A percentile compares a stretch with the other conserved stretches of the same genome.
phyloP scores from a whole-genome alignment of 2,113 vertebrate species.

The Pelobates fuscus region DNA sequence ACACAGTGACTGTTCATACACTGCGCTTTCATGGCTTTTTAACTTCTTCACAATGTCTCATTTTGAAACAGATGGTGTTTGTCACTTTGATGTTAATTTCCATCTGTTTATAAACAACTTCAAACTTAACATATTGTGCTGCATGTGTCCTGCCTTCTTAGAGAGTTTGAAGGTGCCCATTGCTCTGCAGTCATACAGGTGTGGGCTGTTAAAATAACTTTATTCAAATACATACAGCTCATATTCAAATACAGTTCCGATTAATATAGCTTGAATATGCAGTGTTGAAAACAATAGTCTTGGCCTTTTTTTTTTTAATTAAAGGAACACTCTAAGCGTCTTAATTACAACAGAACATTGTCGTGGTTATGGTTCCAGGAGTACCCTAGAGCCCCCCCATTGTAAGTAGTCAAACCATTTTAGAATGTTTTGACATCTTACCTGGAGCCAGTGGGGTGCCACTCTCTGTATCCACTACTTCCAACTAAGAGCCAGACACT shows the following conservation, averaged over 20 bases:
- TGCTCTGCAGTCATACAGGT: neutral
- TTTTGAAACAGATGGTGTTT: constrained; percentile 43
- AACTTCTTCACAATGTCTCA: constrained; percentile 28
- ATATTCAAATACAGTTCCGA: constrained; percentile 7
- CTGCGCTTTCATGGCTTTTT: constrained; percentile 4
- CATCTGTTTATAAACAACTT: constrained; percentile 48
- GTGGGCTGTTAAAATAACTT: neutral
- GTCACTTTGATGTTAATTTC: constrained; percentile 49
- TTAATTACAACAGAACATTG: too few species aligned
- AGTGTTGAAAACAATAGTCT: too few species aligned
- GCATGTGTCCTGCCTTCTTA: constrained; percentile 21
- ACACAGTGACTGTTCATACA: neutral
- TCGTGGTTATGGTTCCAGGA: too few species aligned
- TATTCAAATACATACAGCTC: neutral
- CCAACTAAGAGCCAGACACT: too few species aligned
- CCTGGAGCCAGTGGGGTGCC: too few species aligned
- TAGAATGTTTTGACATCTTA: too few species aligned
- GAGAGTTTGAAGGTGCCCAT: neutral
- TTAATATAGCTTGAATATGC: constrained; percentile 4
- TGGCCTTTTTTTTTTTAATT: too few species aligned
- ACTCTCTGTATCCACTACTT: too few species aligned
- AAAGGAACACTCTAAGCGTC: too few species aligned
- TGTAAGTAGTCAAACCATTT: too few species aligned
- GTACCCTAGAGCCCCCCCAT: too few species aligned
- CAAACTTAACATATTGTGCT: constrained; percentile 33